A percentile compares a stretch with the other conserved stretches of the same genome.
These are phyloP conservation scores for Brenthis hecate DNA, from an alignment of 2,888 invertebrate species.

Conservation along the genomic window DNA sequence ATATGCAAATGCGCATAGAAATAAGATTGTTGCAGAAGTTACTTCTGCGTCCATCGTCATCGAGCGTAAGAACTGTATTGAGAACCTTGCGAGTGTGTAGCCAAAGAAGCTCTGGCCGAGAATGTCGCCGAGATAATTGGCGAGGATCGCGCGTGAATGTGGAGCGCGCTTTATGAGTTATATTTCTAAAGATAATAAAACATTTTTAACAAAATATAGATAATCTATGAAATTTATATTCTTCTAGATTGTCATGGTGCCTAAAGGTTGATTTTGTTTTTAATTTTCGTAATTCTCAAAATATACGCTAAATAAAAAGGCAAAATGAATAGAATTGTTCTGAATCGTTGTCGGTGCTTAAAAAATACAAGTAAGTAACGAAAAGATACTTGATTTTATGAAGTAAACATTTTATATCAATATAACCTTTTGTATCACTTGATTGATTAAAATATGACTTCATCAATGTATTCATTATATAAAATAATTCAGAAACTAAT, in stretches of 20 bases:
- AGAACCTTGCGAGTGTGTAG: no score
- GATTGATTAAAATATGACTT: conserved; percentile 60
- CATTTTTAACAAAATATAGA: conserved; percentile 6
- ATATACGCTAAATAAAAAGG: conserved; percentile 46
- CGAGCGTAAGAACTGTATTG: no score
- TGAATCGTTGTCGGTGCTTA: conserved; percentile 65
- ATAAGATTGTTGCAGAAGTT: no score
- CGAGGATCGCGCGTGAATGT: no score
- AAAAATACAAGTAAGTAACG: conserved; percentile 70
- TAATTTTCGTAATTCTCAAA: conserved; percentile 59
- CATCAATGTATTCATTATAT: conserved; percentile 40
- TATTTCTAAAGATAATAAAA: no score
- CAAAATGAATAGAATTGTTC: conserved; percentile 73
- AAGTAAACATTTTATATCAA: conserved; percentile 53
- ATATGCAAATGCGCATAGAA: no score
- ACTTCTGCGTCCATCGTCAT: no score
- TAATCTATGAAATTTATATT: conserved; percentile 21
- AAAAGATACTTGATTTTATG: conserved; percentile 19
- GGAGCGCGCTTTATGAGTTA: no score
- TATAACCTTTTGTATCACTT: conserved; percentile 48
- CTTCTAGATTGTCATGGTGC: conserved; percentile 69
- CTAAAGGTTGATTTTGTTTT: conserved; percentile 77
- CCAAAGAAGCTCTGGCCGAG: no score
- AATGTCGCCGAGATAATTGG: no score
- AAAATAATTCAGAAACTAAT: conserved; percentile 9